Percentiles rank a stretch among this genome's conserved stretches.
phyloP scores from a whole-genome alignment of 2,797 vertebrate species.

The Aselliscus stoliczkanus region DNA sequence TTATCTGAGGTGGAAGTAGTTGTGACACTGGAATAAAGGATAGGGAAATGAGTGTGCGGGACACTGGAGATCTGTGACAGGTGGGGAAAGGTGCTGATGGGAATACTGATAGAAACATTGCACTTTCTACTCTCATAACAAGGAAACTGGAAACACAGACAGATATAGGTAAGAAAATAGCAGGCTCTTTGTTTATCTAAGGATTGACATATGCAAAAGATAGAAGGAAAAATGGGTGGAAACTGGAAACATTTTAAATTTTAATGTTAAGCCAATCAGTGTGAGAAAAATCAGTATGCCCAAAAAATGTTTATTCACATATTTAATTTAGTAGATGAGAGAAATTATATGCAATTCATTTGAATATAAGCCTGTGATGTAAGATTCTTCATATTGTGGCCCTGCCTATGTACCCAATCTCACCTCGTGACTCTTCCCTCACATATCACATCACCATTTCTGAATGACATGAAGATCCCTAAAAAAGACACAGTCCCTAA shows the following conservation, averaged over 20 bases:
- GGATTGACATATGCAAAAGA: background rate
- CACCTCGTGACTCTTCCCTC: fast-evolving
- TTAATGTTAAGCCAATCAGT: background rate
- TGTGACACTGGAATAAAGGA: background rate
- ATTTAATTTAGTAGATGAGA: background rate
- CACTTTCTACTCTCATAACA: background rate
- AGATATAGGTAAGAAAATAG: fast-evolving
- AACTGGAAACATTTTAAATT: background rate
- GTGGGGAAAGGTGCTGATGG: background rate
- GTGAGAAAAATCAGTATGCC: background rate
- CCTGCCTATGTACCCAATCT: fast-evolving
- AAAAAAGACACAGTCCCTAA: background rate
- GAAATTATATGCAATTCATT: background rate
- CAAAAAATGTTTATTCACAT: background rate
- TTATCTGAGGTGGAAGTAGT: background rate
- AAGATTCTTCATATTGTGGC: background rate
- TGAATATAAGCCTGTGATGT: background rate
- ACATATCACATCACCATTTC: background rate
- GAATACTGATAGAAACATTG: background rate
- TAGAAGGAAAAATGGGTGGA: background rate
- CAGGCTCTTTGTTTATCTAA: background rate
- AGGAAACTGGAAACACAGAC: background rate
- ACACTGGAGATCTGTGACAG: background rate
- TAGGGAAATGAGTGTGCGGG: background rate
- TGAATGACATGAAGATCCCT: background rate